Conservation (phyloP, 2,797 vertebrate species). For the Hippocampus kuda region DNA sequence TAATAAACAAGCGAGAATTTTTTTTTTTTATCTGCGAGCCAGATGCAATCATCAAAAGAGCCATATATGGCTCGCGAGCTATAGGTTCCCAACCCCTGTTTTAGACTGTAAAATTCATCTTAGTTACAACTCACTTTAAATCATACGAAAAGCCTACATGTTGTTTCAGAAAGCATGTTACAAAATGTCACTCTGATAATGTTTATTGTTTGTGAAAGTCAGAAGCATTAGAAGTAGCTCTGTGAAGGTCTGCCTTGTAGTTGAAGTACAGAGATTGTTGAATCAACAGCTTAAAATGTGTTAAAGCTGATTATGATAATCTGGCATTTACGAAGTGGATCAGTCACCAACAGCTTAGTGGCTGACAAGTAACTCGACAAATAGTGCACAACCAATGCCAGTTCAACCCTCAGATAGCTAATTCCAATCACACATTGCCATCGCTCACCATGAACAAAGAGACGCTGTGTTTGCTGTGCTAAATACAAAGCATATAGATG, state of each 20-base stretch:
- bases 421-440: slow-evolving; percentile 17
- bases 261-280: slow-evolving; percentile 31
- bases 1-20: too few relatives aligned
- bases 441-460: slow-evolving; percentile 15
- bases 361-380: slow-evolving; percentile 30
- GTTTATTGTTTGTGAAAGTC: neutral
- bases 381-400: slow-evolving; percentile 13
- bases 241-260: neutral
- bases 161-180: too few relatives aligned
- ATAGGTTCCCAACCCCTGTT: neutral
- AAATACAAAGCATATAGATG: neutral
- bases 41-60: too few relatives aligned
- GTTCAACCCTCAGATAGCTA: slow-evolving; percentile 1
- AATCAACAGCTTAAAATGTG: slow-evolving; percentile 40
- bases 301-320: slow-evolving; percentile 54
- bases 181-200: neutral
- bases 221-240: neutral
- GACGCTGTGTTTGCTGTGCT: slow-evolving; percentile 6
- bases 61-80: too few relatives aligned
- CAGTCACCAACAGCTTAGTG: slow-evolving; percentile 36
- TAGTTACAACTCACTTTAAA: neutral
- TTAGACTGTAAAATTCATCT: neutral
- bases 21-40: too few relatives aligned
- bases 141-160: neutral
- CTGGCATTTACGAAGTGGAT: slow-evolving; percentile 48